Percentiles rank a stretch among this genome's conserved stretches.
phyloP scores from a whole-genome alignment of 2,113 vertebrate genomes.

The Myxocyprinus asiaticus region DNA sequence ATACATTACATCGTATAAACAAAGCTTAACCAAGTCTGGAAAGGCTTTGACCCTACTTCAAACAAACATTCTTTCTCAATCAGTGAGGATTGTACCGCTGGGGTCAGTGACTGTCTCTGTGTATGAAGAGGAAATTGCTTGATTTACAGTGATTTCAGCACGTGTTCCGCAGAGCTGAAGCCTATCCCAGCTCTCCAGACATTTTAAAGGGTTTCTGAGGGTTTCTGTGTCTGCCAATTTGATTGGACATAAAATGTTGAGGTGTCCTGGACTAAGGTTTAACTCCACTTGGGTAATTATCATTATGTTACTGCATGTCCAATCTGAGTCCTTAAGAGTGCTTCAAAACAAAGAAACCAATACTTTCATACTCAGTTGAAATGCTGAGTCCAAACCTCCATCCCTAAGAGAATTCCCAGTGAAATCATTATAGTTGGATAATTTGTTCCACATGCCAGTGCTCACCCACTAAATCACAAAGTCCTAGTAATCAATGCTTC shows the following conservation, averaged over 20 bases:
- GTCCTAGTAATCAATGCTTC: constrained; percentile 54
- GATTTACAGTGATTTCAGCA: constrained; percentile 70
- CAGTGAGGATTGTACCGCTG: constrained; percentile 67
- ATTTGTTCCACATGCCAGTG: constrained; percentile 61
- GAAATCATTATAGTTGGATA: constrained; percentile 57
- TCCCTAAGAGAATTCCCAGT: constrained; percentile 40
- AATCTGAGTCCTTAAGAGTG: constrained; percentile 14
- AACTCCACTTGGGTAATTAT: constrained; percentile 30
- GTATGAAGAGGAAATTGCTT: constrained; percentile 72
- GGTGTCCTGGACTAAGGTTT: constrained; percentile 29
- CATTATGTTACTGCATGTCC: constrained; percentile 33
- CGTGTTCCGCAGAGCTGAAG: constrained; percentile 33
- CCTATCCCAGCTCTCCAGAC: constrained; percentile 20
- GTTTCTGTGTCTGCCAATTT: constrained; percentile 8
- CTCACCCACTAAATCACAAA: constrained; percentile 54
- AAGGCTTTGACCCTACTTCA: constrained; percentile 74
- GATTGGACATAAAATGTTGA: constrained; percentile 37
- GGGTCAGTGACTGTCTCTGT: constrained; percentile 70
- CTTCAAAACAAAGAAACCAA: constrained; percentile 32
- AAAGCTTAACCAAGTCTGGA: constrained; percentile 68
- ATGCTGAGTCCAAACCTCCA: constrained; percentile 24
- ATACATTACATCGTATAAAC: constrained; percentile 30
- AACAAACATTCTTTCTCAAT: constrained; percentile 75
- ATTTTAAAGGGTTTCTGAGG: constrained; percentile 29
- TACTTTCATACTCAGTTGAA: constrained; percentile 45